phyloP scores from a whole-genome alignment of 2,888 invertebrate species.

The Chrysolina americana region DNA sequence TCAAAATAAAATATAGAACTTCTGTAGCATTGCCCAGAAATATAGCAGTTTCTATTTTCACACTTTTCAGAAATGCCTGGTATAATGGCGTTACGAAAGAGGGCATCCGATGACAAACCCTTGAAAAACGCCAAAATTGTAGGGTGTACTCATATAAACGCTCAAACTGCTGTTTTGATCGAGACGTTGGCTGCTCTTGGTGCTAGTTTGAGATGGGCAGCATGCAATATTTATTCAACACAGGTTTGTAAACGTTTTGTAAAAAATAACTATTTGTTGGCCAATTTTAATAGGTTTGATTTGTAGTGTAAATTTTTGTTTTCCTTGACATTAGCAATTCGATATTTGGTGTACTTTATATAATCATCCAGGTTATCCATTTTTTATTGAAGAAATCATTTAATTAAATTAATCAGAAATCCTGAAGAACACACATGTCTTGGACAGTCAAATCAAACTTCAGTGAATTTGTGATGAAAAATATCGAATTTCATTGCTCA shows the following conservation, averaged over 20 bases:
- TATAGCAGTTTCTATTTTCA: background rate
- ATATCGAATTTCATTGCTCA: no score
- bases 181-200: slow-evolving; percentile 92
- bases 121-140: slow-evolving; percentile 94
- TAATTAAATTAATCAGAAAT: no score
- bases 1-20: background rate
- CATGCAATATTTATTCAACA: slow-evolving; percentile 98
- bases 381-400: no score
- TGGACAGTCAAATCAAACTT: no score
- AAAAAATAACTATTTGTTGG: no score
- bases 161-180: slow-evolving; percentile 96
- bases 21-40: background rate
- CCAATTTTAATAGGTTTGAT: no score
- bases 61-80: slow-evolving; percentile 91
- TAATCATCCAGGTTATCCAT: no score
- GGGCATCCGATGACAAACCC: slow-evolving; percentile 95
- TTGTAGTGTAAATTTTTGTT: no score
- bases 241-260: slow-evolving; percentile 72
- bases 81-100: slow-evolving; percentile 92
- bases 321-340: no score
- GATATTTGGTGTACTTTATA: no score
- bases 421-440: no score
- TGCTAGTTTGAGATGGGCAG: slow-evolving; percentile 95
- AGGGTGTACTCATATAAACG: slow-evolving; percentile 98
- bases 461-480: no score